Evolutionary conservation across 1,140 invertebrate genomes (phyloP).

Genomic region (Scaptomyza graminum): DNA sequence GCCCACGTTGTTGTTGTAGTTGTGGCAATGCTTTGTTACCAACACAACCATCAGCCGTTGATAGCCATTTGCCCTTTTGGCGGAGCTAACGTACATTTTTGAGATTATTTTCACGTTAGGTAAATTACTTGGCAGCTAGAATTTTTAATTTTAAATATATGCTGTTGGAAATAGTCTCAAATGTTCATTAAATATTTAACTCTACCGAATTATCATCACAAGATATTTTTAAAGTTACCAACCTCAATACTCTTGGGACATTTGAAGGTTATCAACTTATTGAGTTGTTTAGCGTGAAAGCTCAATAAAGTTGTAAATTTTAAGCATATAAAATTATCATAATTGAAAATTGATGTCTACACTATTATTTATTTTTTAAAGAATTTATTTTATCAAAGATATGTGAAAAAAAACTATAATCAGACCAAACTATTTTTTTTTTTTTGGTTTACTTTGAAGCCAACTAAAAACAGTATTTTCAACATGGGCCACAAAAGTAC

Average conservation of each 20-base stretch:
- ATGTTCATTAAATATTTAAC: slow-evolving; percentile 24
- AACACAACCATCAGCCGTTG: slow-evolving; percentile 30
- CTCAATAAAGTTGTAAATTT: no score
- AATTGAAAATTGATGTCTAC: no score
- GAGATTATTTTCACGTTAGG: slow-evolving; percentile 73
- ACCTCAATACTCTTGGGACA: background rate
- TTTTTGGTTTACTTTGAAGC: no score
- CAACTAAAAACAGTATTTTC: no score
- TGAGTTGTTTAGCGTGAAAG: slow-evolving; percentile 46
- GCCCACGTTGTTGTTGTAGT: slow-evolving; percentile 31
- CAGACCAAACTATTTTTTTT: no score
- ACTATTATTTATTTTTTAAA: no score
- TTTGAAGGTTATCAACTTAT: slow-evolving; percentile 43
- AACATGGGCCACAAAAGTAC: no score
- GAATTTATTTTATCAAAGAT: no score
- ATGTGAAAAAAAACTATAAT: no score
- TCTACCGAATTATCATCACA: slow-evolving; percentile 14
- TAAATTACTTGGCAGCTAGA: slow-evolving; percentile 70
- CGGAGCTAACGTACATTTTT: slow-evolving; percentile 57
- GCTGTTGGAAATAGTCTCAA: slow-evolving; percentile 30
- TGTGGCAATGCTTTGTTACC: slow-evolving; percentile 47
- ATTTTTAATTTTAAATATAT: slow-evolving; percentile 70
- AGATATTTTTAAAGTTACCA: slow-evolving; percentile 26
- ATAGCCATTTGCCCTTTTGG: background rate
- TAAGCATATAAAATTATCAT: no score